Evolutionary conservation across 2,888 invertebrate species (phyloP), one percentile per base, ranked within the genome.

Genomic region (Leucania comma): DNA sequence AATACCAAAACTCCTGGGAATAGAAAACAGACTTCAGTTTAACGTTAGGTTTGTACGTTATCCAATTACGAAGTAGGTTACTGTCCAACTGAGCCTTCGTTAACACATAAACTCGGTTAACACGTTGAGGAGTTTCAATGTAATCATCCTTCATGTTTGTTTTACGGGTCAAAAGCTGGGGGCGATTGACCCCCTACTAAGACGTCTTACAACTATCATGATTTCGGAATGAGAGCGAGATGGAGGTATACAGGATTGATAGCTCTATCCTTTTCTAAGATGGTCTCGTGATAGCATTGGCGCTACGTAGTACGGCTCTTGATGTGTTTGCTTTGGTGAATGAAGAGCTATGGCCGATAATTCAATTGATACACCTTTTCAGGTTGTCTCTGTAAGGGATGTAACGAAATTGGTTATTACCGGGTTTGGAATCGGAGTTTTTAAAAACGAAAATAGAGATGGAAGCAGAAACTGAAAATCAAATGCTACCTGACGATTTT

Each of bases 51-150:
- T 73, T 63, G 66, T 66, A 54, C 53, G 66, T 79, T 67, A 76
- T 78, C 76, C 79, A 78, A 73, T 76, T 76, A 73, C 54, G 14
- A 50, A 65, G 38, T 6, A 56, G 72, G 63, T 65, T 24, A 61
- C 26, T 3, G 51, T 38, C 73, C 63, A 24, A 75, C 69, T 68
- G 64, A 64, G 50, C 38, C 50, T 54, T 46, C 48, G 62, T 67
- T 75, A 58, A 62, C 64, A 79, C 60, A 62, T 50, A 57, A 78
- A 68, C 61, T 65, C 62, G 24, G 65, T 72, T 74, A 50, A 5
- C 65, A 32, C 72, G 48, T 42, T 65, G 22, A 42, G 50, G 26
- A 42, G 42, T 65, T 35, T 10, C 32, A 26, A 64, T 61, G 64
- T 75, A 51, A 76, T 62, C 53, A 77, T 29, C n/a, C 29, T 29